Evolutionary conservation across 2,113 vertebrate species (phyloP), one percentile per base, ranked within the genome.

Genomic region (Pteropus alecto): DNA sequence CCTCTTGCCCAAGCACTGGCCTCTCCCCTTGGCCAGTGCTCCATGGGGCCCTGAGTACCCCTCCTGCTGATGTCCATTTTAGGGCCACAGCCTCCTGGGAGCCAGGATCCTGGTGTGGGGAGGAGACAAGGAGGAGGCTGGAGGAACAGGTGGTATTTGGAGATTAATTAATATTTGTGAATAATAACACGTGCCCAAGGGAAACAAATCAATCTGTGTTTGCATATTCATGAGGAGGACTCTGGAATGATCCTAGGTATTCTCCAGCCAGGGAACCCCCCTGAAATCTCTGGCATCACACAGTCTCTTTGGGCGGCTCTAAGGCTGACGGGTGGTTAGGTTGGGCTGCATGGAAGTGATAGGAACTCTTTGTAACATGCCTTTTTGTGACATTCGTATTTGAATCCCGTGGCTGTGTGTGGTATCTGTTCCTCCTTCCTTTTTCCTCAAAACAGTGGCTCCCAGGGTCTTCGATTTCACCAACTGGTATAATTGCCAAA

Each of bases 141-240:
- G 54, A 83, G 51, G 38, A 95, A 98, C 97, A 98, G 95, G 97
- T 97, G 96, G 95, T 78, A 97, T 97, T 97, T 96, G 94, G 85
- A 95, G 93, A 95, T 96, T 97, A 97, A 97, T 98, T 98, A 96
- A 98, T 98, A 98, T 97, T 97, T 97, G 97, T 87, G 97, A 98
- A 96, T 95, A 96, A 95, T 91, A 96, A 82, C 93, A 61, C 41
- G 28, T 95, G 93, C 96, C 96, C 93, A 89, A 86, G 91, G 91
- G 97, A 98, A 96, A 97, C 82, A 97, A 96, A 97, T 97, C 96
- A 97, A 41, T 96, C 91, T 97, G 95, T 94, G 90, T 97, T 96
- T 97, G 89, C 93, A 97, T 97, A 98, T 97, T 97, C 82, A 97
- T 96, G 86, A 97, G 48, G 85, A 88, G 93, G 95, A 76, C 84